Percentiles rank a stretch among this genome's conserved stretches.
These are phyloP conservation scores for Balaenoptera acutorostrata DNA, from an alignment of 2,113 vertebrate species.

Conservation along the genomic window DNA sequence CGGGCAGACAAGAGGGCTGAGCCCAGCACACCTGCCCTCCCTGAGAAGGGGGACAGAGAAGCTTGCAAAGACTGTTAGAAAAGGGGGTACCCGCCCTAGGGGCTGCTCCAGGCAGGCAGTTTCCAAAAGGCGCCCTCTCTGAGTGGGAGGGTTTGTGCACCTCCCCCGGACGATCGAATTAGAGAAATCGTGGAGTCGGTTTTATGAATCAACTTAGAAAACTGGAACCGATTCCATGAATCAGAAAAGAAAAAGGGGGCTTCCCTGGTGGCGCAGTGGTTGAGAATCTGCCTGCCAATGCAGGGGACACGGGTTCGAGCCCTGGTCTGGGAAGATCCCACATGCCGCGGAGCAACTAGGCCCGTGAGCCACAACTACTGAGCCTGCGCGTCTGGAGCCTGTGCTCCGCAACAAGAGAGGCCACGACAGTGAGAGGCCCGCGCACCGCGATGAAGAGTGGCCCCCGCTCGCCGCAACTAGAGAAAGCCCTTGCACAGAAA, in stretches of 20 bases:
- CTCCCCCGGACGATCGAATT: not conserved
- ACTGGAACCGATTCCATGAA: not conserved
- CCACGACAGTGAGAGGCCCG: no score
- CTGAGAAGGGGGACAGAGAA: not conserved
- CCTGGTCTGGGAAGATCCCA: no score
- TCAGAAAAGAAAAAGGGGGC: not conserved
- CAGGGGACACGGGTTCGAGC: no score
- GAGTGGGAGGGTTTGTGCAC: not conserved
- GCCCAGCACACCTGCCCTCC: not conserved
- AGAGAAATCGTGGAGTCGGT: not conserved
- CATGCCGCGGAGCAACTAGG: no score
- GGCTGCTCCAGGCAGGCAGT: not conserved
- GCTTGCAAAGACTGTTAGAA: not conserved
- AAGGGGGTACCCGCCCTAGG: not conserved
- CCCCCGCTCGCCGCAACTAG: no score
- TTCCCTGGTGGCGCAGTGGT: no score
- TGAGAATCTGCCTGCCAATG: no score
- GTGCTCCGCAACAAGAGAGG: no score
- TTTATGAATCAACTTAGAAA: not conserved
- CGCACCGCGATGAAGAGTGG: no score
- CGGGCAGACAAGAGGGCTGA: not conserved
- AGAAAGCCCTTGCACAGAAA: no score
- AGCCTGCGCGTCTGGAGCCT: no score
- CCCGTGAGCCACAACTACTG: no score
- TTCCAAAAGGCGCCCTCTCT: not conserved